Conservation (phyloP, 2,113 vertebrate genomes). For the Zosterops lateralis region DNA sequence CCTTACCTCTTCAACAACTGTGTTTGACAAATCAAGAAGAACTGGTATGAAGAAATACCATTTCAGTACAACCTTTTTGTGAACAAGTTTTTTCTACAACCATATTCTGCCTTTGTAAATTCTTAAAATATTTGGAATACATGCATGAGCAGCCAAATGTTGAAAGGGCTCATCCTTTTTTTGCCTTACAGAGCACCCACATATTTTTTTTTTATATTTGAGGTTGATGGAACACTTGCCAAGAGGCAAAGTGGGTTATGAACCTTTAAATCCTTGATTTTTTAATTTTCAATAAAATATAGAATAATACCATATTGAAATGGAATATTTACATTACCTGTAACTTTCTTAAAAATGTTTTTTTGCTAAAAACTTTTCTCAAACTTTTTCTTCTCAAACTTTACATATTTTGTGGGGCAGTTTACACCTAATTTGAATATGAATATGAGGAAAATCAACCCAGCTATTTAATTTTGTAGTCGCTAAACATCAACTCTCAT, state of each 20-base stretch:
- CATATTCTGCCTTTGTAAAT: background rate
- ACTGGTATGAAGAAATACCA: background rate
- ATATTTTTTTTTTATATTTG: background rate
- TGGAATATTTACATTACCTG: background rate
- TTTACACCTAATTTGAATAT: background rate
- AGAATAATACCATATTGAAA: background rate
- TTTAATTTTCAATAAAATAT: background rate
- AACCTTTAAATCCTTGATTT: background rate
- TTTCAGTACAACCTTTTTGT: background rate
- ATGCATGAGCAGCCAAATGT: background rate
- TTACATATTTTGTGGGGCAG: background rate
- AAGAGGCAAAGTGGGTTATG: background rate
- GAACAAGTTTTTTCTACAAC: background rate
- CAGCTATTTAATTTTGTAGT: background rate
- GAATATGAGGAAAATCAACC: background rate
- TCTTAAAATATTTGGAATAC: background rate
- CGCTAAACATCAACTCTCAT: background rate
- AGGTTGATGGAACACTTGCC: background rate
- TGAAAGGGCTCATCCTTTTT: background rate
- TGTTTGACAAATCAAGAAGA: background rate
- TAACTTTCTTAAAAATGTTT: background rate
- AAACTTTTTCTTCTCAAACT: background rate
- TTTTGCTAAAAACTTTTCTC: background rate
- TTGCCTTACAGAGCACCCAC: rapidly evolving
- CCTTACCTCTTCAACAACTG: background rate